Percentiles rank a stretch among this genome's conserved stretches.
Evolutionary conservation across 2,797 vertebrate genomes (phyloP).

Genomic region (Pristis pectinata): DNA sequence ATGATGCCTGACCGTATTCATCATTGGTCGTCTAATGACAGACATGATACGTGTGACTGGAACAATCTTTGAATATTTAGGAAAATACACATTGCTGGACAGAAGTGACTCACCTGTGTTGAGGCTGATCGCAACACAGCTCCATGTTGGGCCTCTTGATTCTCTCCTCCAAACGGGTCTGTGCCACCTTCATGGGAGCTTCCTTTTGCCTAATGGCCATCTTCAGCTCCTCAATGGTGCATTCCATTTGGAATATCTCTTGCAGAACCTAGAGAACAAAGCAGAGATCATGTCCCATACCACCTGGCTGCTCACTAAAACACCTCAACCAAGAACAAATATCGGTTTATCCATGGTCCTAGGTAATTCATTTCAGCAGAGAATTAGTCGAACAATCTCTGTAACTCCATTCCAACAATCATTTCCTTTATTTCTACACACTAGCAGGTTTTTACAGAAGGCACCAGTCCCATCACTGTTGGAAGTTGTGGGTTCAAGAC

Average conservation of each 20-base stretch:
- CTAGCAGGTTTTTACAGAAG: background rate
- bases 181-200: conserved; percentile 53
- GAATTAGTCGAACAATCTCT: background rate
- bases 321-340: background rate
- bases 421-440: background rate
- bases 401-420: background rate
- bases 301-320: background rate
- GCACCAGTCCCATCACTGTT: background rate
- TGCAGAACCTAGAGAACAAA: conserved; percentile 51
- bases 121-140: conserved; percentile 51
- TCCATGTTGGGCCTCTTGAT: conserved; percentile 53
- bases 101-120: conserved; percentile 52
- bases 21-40: background rate
- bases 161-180: conserved; percentile 54
- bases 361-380: background rate
- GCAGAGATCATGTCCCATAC: background rate
- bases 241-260: conserved; percentile 62
- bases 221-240: conserved; percentile 53
- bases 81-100: conserved; percentile 39
- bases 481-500: background rate
- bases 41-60: background rate
- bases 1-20: background rate
- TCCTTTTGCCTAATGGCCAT: conserved; percentile 57
- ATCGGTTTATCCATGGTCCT: background rate
- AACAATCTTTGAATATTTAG: background rate